phyloP scores from a whole-genome alignment of 2,888 invertebrate species.

The Eupithecia subumbrata region DNA sequence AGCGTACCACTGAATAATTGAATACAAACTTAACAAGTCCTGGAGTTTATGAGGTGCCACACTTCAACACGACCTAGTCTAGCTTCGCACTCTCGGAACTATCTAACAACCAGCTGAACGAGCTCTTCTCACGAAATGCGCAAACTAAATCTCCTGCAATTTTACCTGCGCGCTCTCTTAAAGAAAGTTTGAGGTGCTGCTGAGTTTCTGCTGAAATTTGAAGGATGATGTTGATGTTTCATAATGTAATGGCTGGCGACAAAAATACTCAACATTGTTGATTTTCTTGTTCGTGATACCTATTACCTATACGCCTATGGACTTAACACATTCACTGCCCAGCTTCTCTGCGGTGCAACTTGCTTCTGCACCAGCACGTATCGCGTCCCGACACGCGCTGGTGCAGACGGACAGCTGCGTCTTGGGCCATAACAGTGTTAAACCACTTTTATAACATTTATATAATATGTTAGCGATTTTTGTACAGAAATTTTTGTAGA shows the following conservation, averaged over 20 bases:
- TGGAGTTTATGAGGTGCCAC: slow-evolving; percentile 45
- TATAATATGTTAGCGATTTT: background rate
- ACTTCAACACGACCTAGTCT: slow-evolving; percentile 45
- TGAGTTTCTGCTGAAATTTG: slow-evolving; percentile 21
- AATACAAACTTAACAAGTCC: slow-evolving; percentile 42
- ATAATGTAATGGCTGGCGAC: background rate
- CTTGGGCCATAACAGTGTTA: too few species aligned
- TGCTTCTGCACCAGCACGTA: too few species aligned
- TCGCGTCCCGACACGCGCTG: too few species aligned
- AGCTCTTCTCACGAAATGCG: slow-evolving; percentile 45
- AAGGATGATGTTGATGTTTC: background rate
- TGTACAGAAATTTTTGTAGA: background rate
- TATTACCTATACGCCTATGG: background rate
- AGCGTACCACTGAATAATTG: slow-evolving; percentile 37
- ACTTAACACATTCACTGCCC: too few species aligned
- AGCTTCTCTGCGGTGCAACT: too few species aligned
- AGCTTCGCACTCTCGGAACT: slow-evolving; percentile 42
- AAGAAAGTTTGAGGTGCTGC: slow-evolving; percentile 32
- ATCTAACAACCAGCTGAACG: slow-evolving; percentile 44
- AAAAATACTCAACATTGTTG: background rate
- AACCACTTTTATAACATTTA: too few species aligned
- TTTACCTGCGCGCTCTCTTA: slow-evolving; percentile 40
- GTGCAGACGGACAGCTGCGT: too few species aligned
- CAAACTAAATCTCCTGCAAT: slow-evolving; percentile 44
- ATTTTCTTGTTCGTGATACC: background rate